Evolutionary conservation across 2,888 invertebrate species (phyloP), one percentile per base, ranked within the genome.

Genomic region (Eulithis testata): DNA sequence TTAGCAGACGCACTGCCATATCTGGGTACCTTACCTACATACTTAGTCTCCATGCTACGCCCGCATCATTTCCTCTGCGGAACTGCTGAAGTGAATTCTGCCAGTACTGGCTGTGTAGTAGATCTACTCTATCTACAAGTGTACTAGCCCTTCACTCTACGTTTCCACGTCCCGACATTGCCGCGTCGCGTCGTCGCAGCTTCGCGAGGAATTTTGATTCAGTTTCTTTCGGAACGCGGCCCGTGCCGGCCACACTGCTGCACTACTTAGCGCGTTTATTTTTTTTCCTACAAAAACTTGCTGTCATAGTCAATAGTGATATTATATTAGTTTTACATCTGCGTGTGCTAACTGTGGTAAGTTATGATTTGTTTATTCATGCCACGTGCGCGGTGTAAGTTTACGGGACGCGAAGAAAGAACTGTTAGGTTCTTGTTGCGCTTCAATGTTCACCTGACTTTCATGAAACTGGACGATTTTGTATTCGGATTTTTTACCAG

Each of bases 241-340:
- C 80, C 83, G 84, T 70, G 79, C 67, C 63, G 75, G 71, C 70
- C 77, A 81, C 83, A 85, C 86, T 72, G 50, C 57, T n/a, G 54
- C 86, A 50, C 57, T 21, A 60, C 69, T 68, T 75, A 75, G 75
- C 75, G 71, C 58, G 57, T 60, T 36, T 63, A 14, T 11, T 52
- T 60, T 68, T 76, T 76, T 71, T 73, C 73, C 71, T 51, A 70
- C 27, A 71, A 69, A 73, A 64, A 76, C 85, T 85, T 86, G 77
- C 88, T 87, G 87, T 87, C 83, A 83, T 83, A 77, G 76, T 77
- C 77, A 63, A 73, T 76, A 77, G 86, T 85, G 85, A 79, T 84
- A 85, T 77, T 83, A 81, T 79, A 59, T 75, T 79, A 81, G 77
- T 78, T 76, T 63, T 73, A 70, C 74, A 70, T 55, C 9, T 11